A percentile compares a stretch with the other conserved stretches of the same genome.
These are phyloP conservation scores for Rattus norvegicus DNA, from an alignment of 2,113 vertebrate genomes.

Conservation along the genomic window GRCr8 NC_086023.1:142319501-142320000, in stretches of 20 bases:
- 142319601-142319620: conserved; percentile 6
- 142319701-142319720: background rate
- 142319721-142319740: conserved; percentile 13
- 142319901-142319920: background rate
- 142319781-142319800: background rate
- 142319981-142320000: background rate
- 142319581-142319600: background rate
- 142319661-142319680: conserved; percentile 80
- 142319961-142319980: background rate
- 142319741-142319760: conserved; percentile 73
- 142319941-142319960: background rate
- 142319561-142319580: background rate
- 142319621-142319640: conserved; percentile 70
- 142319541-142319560: background rate
- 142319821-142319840: background rate
- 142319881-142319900: background rate
- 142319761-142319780: background rate
- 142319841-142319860: background rate
- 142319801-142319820: background rate
- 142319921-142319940: background rate
- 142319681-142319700: conserved; percentile 55
- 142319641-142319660: conserved; percentile 64
- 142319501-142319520: background rate
- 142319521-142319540: background rate
- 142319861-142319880: background rate